Evolutionary conservation across 2,888 invertebrate genomes (phyloP).

Genomic region (Rotaria magnacalcarata): DNA sequence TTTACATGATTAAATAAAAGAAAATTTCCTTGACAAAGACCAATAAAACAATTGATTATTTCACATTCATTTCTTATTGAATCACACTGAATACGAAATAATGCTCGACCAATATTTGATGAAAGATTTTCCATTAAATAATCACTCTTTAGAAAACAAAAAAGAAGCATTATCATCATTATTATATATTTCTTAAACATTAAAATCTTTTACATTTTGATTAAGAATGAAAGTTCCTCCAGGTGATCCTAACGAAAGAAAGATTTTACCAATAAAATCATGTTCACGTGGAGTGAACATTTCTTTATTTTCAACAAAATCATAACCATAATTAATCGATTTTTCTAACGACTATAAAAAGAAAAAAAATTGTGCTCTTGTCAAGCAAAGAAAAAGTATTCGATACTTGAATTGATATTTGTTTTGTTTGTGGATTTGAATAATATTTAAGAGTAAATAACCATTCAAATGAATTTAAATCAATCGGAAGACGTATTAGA

Average conservation of each 20-base stretch:
- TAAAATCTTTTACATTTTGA: not conserved
- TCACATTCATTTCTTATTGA: not conserved
- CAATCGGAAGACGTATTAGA: not conserved
- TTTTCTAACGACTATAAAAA: not conserved
- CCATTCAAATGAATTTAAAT: conserved; percentile 37
- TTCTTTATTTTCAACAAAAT: not conserved
- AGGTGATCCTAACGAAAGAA: not conserved
- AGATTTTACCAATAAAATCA: not conserved
- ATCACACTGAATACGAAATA: not conserved
- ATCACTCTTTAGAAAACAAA: not conserved
- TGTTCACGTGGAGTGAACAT: not conserved
- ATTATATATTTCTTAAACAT: not conserved
- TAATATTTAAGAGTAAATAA: conserved; percentile 29
- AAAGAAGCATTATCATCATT: too few relatives aligned
- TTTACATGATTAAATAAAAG: not conserved
- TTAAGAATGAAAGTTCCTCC: not conserved
- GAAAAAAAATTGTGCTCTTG: not conserved
- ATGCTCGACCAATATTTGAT: not conserved
- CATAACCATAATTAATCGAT: not conserved
- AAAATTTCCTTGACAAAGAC: not conserved
- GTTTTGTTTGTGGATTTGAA: not conserved
- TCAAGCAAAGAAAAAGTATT: too few relatives aligned
- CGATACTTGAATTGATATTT: not conserved
- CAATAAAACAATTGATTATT: not conserved
- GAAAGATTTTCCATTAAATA: conserved; percentile 3